Base-by-base conservation (phyloP, 2,797 vertebrate genomes). In the Rhinatrema bivittatum region DNA sequence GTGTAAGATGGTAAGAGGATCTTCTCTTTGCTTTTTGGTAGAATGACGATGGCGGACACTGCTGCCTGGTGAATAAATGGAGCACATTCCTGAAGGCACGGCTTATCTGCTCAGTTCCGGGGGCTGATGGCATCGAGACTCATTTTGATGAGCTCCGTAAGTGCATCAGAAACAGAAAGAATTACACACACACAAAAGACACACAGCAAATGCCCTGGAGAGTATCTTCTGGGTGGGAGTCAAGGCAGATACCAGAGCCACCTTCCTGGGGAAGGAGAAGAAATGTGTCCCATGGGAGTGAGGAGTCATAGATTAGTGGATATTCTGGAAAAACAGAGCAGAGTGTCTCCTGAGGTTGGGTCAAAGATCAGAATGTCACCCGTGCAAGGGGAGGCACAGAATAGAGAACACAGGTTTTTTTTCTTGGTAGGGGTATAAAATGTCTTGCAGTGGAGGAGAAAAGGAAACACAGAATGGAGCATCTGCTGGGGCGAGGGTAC, bases 11-110 rank as follows among this genome's bases (percentile, higher is more conserved):
- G n/a, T n/a, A n/a, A n/a, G 0, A 33, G 22, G 16, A 0, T 24
- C 12, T 13, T 24, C 12, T 16, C 23, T 39, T 33, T 8, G 28
- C 8, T 46, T 57, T 22, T 2, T 49, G 45, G 11, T 80, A 96
- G 96, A 99, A 99, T 0, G 96, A 99, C 0, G 94, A 98, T 0
- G 96, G 96, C 0, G 95, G 96, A 42, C 96, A 97, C 74, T 98
- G 96, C 74, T 98, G 95, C 55, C 82, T 99, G 40, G 96, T 99
- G 41, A 99, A 97, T 70, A 99, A 99, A 63, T 99, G 96, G 96
- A 99, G 96, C 79, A 97, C 93, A 1, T 99, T 99, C 66, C 82
- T 99, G 59, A 99, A 99, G 60, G 94, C 96, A 0, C 86, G 96
- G 4, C 91, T 99, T 1, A 93, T 98, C 71, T 99, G 96, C 70